Evolutionary conservation across 2,113 vertebrate genomes (phyloP).

Genomic region (Erythrocercus mccallii): DNA sequence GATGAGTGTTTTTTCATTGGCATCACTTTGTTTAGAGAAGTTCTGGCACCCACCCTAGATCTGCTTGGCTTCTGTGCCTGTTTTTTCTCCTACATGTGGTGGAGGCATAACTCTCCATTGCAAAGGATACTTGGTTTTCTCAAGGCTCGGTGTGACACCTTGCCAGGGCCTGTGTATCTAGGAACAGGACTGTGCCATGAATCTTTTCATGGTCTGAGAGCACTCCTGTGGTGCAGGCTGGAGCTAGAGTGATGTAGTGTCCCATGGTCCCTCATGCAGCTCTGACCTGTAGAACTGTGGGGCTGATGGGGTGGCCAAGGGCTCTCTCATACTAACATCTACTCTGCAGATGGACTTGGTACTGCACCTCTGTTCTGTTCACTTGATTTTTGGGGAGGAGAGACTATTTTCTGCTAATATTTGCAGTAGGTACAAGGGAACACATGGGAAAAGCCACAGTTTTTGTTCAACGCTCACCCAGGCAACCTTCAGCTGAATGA

Average conservation of each 20-base stretch:
- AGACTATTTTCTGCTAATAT: conserved; percentile 1
- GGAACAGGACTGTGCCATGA: background rate
- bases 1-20: background rate
- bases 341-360: conserved; percentile 90
- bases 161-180: background rate
- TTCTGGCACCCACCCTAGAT: background rate
- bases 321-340: conserved; percentile 85
- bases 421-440: conserved; percentile 16
- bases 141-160: background rate
- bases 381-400: background rate
- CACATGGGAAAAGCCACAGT: background rate
- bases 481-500: conserved; percentile 35
- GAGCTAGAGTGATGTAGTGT: conserved; percentile 51
- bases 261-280: conserved; percentile 37
- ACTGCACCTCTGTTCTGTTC: conserved; percentile 32
- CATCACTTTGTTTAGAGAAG: background rate
- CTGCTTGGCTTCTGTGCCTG: background rate
- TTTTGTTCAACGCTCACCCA: conserved; percentile 5
- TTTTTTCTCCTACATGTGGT: background rate
- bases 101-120: background rate
- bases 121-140: background rate
- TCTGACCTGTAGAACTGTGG: conserved; percentile 86
- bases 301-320: conserved; percentile 70
- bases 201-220: background rate
- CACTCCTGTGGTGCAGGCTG: background rate